Conservation (phyloP, 2,888 invertebrate genomes). For the Atethmia centrago region DNA sequence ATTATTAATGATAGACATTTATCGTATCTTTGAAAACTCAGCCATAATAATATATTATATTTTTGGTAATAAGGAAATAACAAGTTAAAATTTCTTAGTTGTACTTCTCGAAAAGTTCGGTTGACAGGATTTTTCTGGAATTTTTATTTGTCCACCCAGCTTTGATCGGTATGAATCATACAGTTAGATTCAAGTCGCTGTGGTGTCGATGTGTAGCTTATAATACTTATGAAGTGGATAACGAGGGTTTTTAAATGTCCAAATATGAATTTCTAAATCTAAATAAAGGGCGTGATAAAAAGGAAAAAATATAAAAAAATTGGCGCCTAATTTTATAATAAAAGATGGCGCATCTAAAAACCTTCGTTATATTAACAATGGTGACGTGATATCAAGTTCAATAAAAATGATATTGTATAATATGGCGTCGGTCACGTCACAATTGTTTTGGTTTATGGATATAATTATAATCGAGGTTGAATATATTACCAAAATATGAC, state of each 20-base stretch:
- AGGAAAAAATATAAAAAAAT: slow-evolving; percentile 17
- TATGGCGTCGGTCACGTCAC: slow-evolving; percentile 67
- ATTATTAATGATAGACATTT: slow-evolving; percentile 84
- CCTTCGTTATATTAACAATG: slow-evolving; percentile 69
- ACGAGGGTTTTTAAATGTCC: slow-evolving; percentile 62
- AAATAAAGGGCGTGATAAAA: background rate
- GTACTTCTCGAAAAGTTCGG: slow-evolving; percentile 76
- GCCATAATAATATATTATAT: slow-evolving; percentile 89
- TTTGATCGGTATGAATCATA: slow-evolving; percentile 67
- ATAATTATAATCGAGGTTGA: slow-evolving; percentile 67
- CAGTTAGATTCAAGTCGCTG: slow-evolving; percentile 71
- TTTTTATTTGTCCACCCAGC: slow-evolving; percentile 76
- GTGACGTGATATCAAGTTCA: slow-evolving; percentile 70
- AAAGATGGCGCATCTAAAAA: slow-evolving; percentile 72
- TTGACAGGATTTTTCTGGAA: slow-evolving; percentile 71
- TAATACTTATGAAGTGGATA: slow-evolving; percentile 61
- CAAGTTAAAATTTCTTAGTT: slow-evolving; percentile 81
- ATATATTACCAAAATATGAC: slow-evolving; percentile 71
- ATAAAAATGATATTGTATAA: slow-evolving; percentile 55
- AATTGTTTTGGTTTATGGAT: slow-evolving; percentile 66
- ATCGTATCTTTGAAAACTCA: slow-evolving; percentile 88
- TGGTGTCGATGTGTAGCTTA: slow-evolving; percentile 75
- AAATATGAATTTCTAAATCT: slow-evolving; percentile 19
- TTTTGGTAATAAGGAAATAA: slow-evolving; percentile 88
- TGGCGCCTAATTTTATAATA: slow-evolving; percentile 37